Evolutionary conservation across 2,888 invertebrate genomes (phyloP).

Genomic region (Sarcophaga carnaria): DNA sequence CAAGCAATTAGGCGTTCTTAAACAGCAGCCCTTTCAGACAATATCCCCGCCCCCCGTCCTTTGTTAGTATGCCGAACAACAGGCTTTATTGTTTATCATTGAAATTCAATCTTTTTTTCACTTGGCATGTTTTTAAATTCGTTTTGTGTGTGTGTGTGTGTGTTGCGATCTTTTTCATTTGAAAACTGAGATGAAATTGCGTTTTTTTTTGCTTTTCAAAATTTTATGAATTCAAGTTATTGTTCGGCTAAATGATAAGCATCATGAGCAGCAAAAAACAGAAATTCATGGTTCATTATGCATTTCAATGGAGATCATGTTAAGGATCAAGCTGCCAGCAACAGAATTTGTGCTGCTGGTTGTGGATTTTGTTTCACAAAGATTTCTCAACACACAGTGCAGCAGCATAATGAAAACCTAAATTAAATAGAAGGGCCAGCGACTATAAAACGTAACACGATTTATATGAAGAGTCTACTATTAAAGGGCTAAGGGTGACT

Average conservation of each 20-base stretch:
- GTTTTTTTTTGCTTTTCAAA: background rate
- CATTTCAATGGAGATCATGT: slow-evolving; percentile 63
- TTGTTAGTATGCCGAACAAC: slow-evolving; percentile 10
- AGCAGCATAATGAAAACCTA: background rate
- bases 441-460: background rate
- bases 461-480: too few relatives aligned
- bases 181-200: slow-evolving; percentile 18
- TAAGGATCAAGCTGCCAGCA: slow-evolving; percentile 50
- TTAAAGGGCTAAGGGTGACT: background rate
- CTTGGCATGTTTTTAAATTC: background rate
- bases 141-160: background rate
- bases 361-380: background rate
- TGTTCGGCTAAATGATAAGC: background rate
- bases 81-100: slow-evolving; percentile 29
- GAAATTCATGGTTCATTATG: slow-evolving; percentile 43
- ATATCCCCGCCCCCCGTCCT: too few relatives aligned
- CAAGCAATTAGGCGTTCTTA: too few relatives aligned
- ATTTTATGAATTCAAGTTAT: background rate
- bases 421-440: background rate
- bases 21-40: too few relatives aligned
- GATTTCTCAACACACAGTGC: background rate
- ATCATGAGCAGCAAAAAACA: background rate
- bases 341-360: background rate
- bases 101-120: slow-evolving; percentile 22
- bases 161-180: slow-evolving; percentile 5